Evolutionary conservation across 2,113 vertebrate genomes (phyloP), one percentile per base, ranked within the genome.

Genomic region (Otolemur garnettii): DNA sequence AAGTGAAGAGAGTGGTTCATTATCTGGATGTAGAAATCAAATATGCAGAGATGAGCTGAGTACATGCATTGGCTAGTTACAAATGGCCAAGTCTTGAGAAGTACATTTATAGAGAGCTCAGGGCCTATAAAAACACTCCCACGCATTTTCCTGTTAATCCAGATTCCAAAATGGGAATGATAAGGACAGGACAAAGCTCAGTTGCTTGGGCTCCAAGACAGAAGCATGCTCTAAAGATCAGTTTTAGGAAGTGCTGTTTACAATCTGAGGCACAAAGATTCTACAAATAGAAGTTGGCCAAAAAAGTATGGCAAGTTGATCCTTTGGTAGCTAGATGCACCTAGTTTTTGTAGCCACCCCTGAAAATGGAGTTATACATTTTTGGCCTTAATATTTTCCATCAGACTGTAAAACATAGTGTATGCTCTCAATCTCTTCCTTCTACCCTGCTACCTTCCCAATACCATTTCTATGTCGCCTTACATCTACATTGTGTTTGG

Each of bases 1-100:
- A 80, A 38, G 68, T 80, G 57, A 55, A 91, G 90, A 72, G 30
- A 21, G 19, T 50, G 30, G 64, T 77, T 97, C 83, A 93, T 95
- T 96, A 96, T 92, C 95, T 94, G 84, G 72, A 92, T 55, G 45
- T 42, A 86, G 89, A 87, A 88, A 93, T 93, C 72, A 90, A 93
- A 87, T 30, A 78, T 38, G 64, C 50, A 88, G 60, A 59, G 60
- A 96, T n/a, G 91, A 93, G 80, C 14, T 69, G 38, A 94, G 75
- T 68, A 50, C 77, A 53, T 33, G 24, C 62, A 80, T 13, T 50
- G 77, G 68, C 35, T 14, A 60, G 33, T 89, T 96, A 59, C 77
- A 90, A 94, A 93, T 5, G 53, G 77, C 60, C 78, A 50, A 5
- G 50, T 71, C 87, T 93, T 38, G 72, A 82, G 83, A 94, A 74